These are phyloP conservation scores for Sebastes elongatus DNA, from an alignment of 2,797 vertebrate genomes.

Conservation along the genomic window DNA sequence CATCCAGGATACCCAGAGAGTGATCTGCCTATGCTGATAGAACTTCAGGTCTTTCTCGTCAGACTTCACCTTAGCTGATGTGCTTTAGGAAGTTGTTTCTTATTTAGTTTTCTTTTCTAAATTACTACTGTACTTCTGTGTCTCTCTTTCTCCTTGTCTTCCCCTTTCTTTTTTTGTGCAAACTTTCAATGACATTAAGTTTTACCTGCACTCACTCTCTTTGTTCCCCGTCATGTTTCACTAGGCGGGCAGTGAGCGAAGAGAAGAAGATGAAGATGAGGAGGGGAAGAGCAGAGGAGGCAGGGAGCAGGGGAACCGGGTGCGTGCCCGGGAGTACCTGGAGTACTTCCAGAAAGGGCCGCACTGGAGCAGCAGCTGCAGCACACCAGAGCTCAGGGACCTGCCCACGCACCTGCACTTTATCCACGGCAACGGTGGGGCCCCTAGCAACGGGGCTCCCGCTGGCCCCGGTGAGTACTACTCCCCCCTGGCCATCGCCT, in stretches of 20 bases:
- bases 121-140: neutral
- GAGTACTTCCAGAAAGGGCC: constrained; percentile 96
- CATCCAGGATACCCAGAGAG: constrained; percentile 5
- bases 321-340: constrained; percentile 95
- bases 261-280: constrained; percentile 74
- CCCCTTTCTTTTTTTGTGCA: neutral
- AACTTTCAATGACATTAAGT: neutral
- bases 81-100: neutral
- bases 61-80: neutral
- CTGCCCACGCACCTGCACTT: constrained; percentile 86
- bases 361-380: constrained; percentile 87
- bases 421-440: constrained; percentile 82
- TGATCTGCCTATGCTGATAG: neutral
- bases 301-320: constrained; percentile 90
- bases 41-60: neutral
- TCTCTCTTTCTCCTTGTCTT: neutral
- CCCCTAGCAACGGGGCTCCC: constrained; percentile 87
- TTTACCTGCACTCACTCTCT: neutral
- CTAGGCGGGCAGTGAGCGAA: constrained; percentile 81
- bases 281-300: constrained; percentile 70
- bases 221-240: constrained; percentile 25
- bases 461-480: constrained; percentile 79
- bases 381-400: constrained; percentile 89
- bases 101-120: neutral
- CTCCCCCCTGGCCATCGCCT: constrained; percentile 81